A percentile compares a stretch with the other conserved stretches of the same genome.
These are phyloP conservation scores for Drosophila rufa DNA, from an alignment of 1,140 invertebrate genomes.

Conservation along the genomic window DNA sequence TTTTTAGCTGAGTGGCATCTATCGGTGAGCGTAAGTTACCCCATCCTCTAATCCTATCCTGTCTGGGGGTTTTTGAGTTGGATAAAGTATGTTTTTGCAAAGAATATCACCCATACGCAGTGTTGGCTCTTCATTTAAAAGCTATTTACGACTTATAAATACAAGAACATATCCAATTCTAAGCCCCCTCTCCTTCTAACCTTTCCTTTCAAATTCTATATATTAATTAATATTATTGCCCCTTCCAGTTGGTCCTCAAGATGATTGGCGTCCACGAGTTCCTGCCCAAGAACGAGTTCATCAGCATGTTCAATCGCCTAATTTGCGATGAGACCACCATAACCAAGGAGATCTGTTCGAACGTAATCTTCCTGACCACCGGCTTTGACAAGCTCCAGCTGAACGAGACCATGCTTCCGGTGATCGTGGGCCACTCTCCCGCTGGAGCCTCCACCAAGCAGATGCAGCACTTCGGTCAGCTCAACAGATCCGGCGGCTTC, in stretches of 20 bases:
- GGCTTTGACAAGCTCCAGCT: constrained; percentile 87
- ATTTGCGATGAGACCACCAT: constrained; percentile 85
- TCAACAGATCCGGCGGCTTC: constrained; percentile 85
- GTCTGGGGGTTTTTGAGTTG: neutral
- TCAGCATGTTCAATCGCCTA: constrained; percentile 78
- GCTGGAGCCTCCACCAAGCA: constrained; percentile 92
- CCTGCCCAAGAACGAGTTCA: constrained; percentile 86
- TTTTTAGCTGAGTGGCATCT: constrained; percentile 75
- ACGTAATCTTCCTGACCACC: constrained; percentile 87
- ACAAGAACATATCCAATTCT: neutral
- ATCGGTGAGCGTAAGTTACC: constrained; percentile 73
- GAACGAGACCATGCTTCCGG: constrained; percentile 88
- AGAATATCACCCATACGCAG: neutral
- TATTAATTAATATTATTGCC: neutral
- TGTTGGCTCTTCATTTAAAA: too few relatives aligned
- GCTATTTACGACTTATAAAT: too few relatives aligned
- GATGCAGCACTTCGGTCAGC: constrained; percentile 90
- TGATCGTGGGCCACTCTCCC: constrained; percentile 91
- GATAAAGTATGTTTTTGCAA: neutral
- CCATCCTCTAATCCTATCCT: constrained; percentile 27
- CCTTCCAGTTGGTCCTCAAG: constrained; percentile 64
- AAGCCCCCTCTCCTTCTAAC: neutral
- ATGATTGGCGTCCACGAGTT: constrained; percentile 87
- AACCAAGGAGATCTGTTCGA: constrained; percentile 86
- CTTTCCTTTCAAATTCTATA: neutral